Evolutionary conservation across 2,888 invertebrate genomes (phyloP).

Genomic region (Nasonovia ribisnigri): DNA sequence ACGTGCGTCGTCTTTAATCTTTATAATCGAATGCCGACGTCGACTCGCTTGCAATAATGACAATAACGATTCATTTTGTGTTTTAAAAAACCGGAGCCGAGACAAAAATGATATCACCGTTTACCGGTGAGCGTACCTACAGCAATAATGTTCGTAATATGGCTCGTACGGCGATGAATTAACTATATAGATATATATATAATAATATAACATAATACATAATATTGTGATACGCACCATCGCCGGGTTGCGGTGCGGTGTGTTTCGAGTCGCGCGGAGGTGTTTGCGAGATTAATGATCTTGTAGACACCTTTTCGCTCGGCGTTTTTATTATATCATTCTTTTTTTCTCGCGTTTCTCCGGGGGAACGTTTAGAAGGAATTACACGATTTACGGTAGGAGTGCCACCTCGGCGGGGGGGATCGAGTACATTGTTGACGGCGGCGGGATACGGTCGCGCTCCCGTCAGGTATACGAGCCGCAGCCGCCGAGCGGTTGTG

Average conservation of each 20-base stretch:
- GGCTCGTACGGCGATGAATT: neutral
- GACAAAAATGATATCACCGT: neutral
- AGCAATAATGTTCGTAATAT: neutral
- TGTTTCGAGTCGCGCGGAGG: conserved; percentile 42
- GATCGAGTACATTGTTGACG: conserved; percentile 49
- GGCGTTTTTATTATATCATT: neutral
- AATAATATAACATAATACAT: neutral
- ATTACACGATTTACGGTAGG: conserved; percentile 59
- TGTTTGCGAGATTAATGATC: conserved; percentile 63
- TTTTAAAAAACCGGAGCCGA: neutral
- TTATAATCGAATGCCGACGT: neutral
- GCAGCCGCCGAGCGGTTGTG: neutral
- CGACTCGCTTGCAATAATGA: neutral
- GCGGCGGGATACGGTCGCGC: conserved; percentile 36
- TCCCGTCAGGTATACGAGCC: conserved; percentile 5
- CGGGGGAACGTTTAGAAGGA: conserved; percentile 52
- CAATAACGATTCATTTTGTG: neutral
- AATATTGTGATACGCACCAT: neutral
- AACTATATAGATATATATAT: neutral
- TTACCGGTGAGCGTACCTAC: neutral
- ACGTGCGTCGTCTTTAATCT: neutral
- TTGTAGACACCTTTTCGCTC: conserved; percentile 46
- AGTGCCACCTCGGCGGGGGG: conserved; percentile 38
- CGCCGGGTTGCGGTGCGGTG: neutral
- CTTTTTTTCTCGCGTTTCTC: conserved; percentile 3